Evolutionary conservation across 2,888 invertebrate genomes (phyloP), one percentile per base, ranked within the genome.

Genomic region (Oasisia sp.): DNA sequence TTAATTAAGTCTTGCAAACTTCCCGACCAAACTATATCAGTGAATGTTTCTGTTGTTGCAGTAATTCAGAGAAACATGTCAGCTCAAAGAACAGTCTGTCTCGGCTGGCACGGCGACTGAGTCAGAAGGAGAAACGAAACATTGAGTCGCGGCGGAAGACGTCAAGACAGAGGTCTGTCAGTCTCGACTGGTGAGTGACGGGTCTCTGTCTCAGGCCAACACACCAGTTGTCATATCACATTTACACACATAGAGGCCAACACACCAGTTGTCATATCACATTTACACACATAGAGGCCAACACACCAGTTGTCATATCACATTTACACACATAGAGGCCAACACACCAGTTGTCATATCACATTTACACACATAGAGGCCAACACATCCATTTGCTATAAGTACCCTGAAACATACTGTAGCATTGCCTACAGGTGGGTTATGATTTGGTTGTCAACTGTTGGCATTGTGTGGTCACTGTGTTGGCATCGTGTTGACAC

Each of bases 121-220:
- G 94, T 93, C 94, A 94, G 92, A 93, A 94, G 91, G 94, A 94
- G 92, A 91, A 58, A 19, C 91, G 92, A n/a, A 91, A 32, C 89
- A 91, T 90, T 11, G 93, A 93, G 32, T 91, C 92, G 50, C 50
- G 93, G 89, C 74, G 93, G 89, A 91, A 91, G 92, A 92, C 94
- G 7, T 93, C 93, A 89, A 93, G 95, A 90, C 95, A 95, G 92
- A 94, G 95, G 91, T 95, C 95, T 11, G 94, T 95, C 92, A 95
- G 95, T 92, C 93, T 95, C n/a, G 95, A 95, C 92, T 95, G 95
- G 95, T 95, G 93, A 94, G 95, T 93, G 14, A 19, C 44, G 32
- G 32, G 19, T 90, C 19, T 19, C n/a, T 90, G 14, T 90, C 74
- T n/a, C n/a, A n/a, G n/a, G n/a, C 74, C 74, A 74, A 27, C 27